Evolutionary conservation across 2,113 vertebrate species (phyloP), one percentile per base, ranked within the genome.

Genomic region (Psophia crepitans): DNA sequence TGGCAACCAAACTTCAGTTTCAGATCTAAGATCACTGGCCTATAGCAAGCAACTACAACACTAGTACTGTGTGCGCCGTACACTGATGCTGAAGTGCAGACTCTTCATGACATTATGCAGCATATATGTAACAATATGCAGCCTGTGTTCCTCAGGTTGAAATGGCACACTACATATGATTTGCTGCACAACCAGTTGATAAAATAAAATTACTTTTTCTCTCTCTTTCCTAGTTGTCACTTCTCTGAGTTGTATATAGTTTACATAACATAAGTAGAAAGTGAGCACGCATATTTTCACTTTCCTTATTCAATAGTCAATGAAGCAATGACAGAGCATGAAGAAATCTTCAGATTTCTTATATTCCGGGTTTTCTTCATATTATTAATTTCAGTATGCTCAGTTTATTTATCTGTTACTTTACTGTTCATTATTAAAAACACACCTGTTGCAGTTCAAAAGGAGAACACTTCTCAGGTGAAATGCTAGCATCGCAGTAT

Each of bases 71-170:
- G 58, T 85, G 46, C 92, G 68, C 30, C 83, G 54, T 68, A 65
- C 14, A 39, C 22, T 51, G 80, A 41, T 57, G 13, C 35, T 73
- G 73, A 82, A 11, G 6, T 26, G 66, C 41, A 92, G 54, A 84
- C 58, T 89, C 77, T 64, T 41, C 23, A 19, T 27, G 12, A 26
- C 14, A 60, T 41, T 12, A 5, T 4, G 26, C 14, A 68, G 8
- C 51, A 2, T 8, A 11, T 33, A 13, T 12, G 1, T 37, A 56
- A 44, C 6, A 53, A 24, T 0, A 2, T 30, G 46, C 19, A 61
- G 17, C 23, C 20, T 48, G 10, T n/a, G 48, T 27, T 68, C n/a
- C 75, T 76, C 23, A 23, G 11, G 26, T 15, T 70, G 37, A 80
- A 86, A 51, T 20, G 14, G 5, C 30, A 56, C 44, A 23, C 28